A percentile compares a stretch with the other conserved stretches of the same genome.
These are phyloP conservation scores for Macrocentrus cingulum DNA, from an alignment of 1,140 invertebrate species.

Conservation along the genomic window DNA sequence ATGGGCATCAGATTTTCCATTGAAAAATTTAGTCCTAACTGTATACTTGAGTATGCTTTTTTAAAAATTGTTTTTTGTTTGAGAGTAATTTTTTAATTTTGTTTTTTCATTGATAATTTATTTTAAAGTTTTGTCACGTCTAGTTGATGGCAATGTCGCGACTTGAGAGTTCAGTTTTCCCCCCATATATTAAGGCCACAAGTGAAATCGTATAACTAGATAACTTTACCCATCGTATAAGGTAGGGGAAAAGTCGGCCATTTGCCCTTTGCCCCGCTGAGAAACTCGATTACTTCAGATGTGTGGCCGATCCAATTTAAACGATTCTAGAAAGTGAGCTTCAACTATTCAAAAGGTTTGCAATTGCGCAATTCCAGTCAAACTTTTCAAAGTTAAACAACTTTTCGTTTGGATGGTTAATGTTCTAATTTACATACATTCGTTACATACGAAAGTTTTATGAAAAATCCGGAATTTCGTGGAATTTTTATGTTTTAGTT, in stretches of 20 bases:
- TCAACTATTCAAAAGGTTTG: conserved; percentile 16
- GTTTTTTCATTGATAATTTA: too few relatives aligned
- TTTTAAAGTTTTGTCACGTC: too few relatives aligned
- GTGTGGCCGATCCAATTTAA: conserved; percentile 28
- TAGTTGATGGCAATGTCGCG: background rate
- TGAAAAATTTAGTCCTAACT: background rate
- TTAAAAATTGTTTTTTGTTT: too few relatives aligned
- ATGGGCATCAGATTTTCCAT: background rate
- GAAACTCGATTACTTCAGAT: conserved; percentile 24
- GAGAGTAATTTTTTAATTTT: too few relatives aligned
- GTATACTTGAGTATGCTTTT: too few relatives aligned
- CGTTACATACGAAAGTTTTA: too few relatives aligned
- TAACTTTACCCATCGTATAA: conserved; percentile 17
- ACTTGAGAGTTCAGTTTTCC: background rate
- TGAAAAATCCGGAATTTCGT: too few relatives aligned
- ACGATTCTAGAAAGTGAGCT: conserved; percentile 6
- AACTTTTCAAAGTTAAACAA: conserved; percentile 23
- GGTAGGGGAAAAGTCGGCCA: background rate
- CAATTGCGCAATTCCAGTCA: conserved; percentile 18
- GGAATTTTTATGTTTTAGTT: too few relatives aligned
- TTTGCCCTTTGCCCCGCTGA: background rate
- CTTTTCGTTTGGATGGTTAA: conserved; percentile 2
- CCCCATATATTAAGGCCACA: conserved; percentile 15
- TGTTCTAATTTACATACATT: conserved; percentile 10
- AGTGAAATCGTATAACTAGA: conserved; percentile 23